Percentiles rank a stretch among this genome's conserved stretches.
phyloP scores from a whole-genome alignment of 2,797 vertebrate genomes.

The Nannoperca australis region DNA sequence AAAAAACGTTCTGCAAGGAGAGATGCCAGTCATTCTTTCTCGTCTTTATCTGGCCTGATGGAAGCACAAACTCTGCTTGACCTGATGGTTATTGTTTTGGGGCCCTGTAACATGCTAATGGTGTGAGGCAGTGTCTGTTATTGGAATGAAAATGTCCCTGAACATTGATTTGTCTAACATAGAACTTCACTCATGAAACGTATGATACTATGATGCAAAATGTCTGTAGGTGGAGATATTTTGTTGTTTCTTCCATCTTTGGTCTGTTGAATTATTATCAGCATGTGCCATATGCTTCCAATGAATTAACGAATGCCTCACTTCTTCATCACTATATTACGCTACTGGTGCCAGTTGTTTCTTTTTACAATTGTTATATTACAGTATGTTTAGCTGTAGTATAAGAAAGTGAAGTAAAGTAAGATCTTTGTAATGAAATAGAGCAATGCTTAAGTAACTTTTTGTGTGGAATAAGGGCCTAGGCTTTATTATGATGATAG shows the following conservation, averaged over 20 bases:
- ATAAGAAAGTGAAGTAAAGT: neutral
- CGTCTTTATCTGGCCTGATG: conserved; percentile 45
- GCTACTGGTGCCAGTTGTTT: neutral
- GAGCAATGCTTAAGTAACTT: too few species aligned
- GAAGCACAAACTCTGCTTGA: conserved; percentile 51
- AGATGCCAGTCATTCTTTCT: conserved; percentile 59
- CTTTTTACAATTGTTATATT: neutral
- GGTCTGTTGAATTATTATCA: too few species aligned
- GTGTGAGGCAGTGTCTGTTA: neutral
- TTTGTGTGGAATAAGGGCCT: neutral
- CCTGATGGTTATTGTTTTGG: conserved; percentile 26
- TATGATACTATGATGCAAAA: neutral
- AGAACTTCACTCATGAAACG: conserved; percentile 1
- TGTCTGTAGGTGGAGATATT: neutral
- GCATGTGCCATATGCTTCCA: neutral
- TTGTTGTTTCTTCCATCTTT: too few species aligned
- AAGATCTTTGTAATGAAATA: neutral
- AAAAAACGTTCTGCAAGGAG: conserved; percentile 22
- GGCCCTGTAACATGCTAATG: conserved; percentile 9
- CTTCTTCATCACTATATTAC: neutral
- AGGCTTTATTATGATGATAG: neutral
- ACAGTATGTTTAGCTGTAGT: neutral
- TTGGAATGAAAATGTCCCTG: neutral
- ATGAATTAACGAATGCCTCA: neutral
- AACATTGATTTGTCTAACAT: neutral